Conservation (phyloP, 2,888 invertebrate species). For the Macrophya alboannulata region DNA sequence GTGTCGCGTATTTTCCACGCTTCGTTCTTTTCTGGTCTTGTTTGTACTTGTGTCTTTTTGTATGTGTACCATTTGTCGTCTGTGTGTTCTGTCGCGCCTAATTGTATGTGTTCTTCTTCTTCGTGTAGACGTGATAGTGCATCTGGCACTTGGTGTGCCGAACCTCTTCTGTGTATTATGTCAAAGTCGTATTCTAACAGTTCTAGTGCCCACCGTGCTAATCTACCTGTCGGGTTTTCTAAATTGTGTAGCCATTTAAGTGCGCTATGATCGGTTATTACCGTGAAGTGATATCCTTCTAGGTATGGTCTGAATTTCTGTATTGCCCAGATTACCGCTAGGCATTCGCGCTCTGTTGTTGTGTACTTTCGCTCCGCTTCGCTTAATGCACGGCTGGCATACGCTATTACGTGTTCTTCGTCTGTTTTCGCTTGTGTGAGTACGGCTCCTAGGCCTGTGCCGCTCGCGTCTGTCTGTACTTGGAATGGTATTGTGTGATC, state of each 20-base stretch:
- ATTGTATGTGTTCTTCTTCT: background rate
- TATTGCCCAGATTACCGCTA: conserved; percentile 63
- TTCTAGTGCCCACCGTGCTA: conserved; percentile 55
- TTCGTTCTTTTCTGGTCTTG: background rate
- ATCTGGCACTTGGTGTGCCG: conserved; percentile 49
- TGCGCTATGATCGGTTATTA: conserved; percentile 67
- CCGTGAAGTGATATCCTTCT: conserved; percentile 65
- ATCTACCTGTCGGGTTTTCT: conserved; percentile 62
- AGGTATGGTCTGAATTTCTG: conserved; percentile 65
- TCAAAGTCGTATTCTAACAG: conserved; percentile 51
- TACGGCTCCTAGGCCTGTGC: too few species aligned
- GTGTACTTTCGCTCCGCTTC: conserved; percentile 60
- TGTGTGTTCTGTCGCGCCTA: background rate
- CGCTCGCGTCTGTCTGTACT: too few species aligned
- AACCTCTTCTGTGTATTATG: conserved; percentile 48
- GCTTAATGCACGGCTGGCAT: conserved; percentile 59
- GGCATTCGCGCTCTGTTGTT: conserved; percentile 19
- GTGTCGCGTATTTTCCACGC: background rate
- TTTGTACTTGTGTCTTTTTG: too few species aligned
- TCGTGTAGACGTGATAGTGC: conserved; percentile 54
- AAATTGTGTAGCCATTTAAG: conserved; percentile 64
- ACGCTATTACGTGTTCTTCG: conserved; percentile 60
- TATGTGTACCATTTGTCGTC: background rate
- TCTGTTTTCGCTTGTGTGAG: conserved; percentile 49
- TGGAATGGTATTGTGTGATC: too few species aligned